These are phyloP conservation scores for Serranus cabrilla DNA, from an alignment of 2,797 vertebrate genomes.

Conservation along the genomic window DNA sequence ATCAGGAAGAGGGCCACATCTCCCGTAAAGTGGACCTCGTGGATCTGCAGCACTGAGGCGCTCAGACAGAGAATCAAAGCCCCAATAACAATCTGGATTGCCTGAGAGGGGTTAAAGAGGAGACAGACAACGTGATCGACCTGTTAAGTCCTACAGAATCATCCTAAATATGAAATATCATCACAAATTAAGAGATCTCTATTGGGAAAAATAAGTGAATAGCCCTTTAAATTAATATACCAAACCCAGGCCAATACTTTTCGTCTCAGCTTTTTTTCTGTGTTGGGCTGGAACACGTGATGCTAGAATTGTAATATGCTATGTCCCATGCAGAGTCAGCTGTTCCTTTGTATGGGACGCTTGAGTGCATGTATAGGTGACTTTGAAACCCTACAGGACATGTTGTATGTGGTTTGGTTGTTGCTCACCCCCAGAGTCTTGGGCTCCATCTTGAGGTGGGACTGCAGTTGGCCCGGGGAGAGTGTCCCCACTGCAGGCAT, in stretches of 20 bases:
- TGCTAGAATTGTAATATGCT: background rate
- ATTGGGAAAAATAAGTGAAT: background rate
- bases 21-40: conserved; percentile 85
- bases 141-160: background rate
- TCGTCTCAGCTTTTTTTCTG: background rate
- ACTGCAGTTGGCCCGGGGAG: conserved; percentile 77
- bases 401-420: background rate
- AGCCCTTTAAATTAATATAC: background rate
- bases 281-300: background rate
- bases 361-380: background rate
- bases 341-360: background rate
- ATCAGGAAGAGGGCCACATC: conserved; percentile 83
- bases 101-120: conserved; percentile 62
- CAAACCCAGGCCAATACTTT: background rate
- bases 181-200: background rate
- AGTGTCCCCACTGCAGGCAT: conserved; percentile 65
- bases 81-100: conserved; percentile 86
- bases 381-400: background rate
- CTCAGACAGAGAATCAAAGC: conserved; percentile 86
- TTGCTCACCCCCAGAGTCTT: conserved; percentile 86
- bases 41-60: conserved; percentile 83
- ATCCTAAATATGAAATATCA: background rate
- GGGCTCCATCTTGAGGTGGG: conserved; percentile 85
- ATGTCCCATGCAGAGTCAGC: no score
- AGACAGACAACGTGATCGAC: background rate